Evolutionary conservation across 1,140 invertebrate genomes (phyloP), one percentile per base, ranked within the genome.

Genomic region (Eubasilissa regina): DNA sequence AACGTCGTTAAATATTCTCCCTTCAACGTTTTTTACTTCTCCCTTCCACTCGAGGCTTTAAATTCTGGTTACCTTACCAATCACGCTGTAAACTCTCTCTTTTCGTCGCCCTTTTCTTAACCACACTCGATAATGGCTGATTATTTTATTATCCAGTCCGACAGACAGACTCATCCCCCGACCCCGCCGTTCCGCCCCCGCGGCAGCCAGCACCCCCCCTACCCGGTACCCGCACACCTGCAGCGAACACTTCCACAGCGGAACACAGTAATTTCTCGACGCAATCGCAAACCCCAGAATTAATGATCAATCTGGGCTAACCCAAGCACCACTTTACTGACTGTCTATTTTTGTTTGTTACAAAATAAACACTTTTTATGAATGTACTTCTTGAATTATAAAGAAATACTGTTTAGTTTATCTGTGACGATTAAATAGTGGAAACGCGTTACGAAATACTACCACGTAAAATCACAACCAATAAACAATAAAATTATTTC

Each of bases 231-330:
- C 51, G 43, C 43, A 68, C 68, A 73, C 68, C 68, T 55, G 64
- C 68, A 73, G 47, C 47, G 68, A 47, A 25, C 68, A 73, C 68
- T 55, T 73, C 47, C 68, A 73, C 47, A 73, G 21, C 68, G 68
- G 68, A 73, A 73, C 68, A 73, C 47, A 73, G 68, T 73, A 73
- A 73, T 73, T 73, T 73, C 68, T 73, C 68, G 68, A 73, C 68
- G 68, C 68, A 73, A 73, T 73, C 68, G 68, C 68, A 73, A 73
- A 73, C 68, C 68, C 68, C 47, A 73, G 53, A 73, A 19, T 55
- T 1, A 35, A 53, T 25, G 68, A 55, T 21, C n/a, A 53, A 43
- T 73, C 8, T n/a, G 48, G 68, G 48, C 3, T 1, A 11, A 0
- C 47, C 68, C 48, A 1, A 53, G 12, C 10, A 19, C 48, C 68